Percentiles rank a stretch among this genome's conserved stretches.
phyloP scores from a whole-genome alignment of 2,113 vertebrate species.

The Psittacus erithacus region DNA sequence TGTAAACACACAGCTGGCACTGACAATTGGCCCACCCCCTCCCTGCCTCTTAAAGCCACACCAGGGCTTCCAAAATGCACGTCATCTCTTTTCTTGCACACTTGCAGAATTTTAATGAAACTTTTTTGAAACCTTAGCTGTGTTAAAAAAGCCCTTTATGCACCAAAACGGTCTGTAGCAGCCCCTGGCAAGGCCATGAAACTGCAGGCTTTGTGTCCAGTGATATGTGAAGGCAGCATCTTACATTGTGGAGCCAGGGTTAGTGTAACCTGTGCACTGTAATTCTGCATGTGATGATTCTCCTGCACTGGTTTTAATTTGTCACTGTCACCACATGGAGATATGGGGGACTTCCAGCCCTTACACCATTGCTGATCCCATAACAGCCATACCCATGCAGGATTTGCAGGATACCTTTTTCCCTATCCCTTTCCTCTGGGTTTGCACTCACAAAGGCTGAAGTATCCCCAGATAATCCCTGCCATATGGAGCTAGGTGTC shows the following conservation, averaged over 20 bases:
- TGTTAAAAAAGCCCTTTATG: accelerated
- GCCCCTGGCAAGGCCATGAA: neutral
- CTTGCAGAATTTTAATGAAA: accelerated
- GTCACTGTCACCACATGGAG: accelerated
- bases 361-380: neutral
- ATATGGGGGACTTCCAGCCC: neutral
- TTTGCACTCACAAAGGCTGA: neutral
- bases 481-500: too few relatives aligned
- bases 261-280: neutral
- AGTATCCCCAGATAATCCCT: neutral
- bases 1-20: neutral
- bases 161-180: neutral
- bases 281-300: neutral
- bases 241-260: neutral
- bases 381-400: accelerated
- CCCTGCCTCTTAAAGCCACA: neutral
- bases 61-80: accelerated
- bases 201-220: accelerated
- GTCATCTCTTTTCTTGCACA: accelerated
- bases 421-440: neutral
- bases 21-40: too few relatives aligned
- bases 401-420: neutral
- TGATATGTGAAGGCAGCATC: neutral
- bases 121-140: neutral
- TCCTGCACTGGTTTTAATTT: neutral